A percentile compares a stretch with the other conserved stretches of the same genome.
Evolutionary conservation across 2,797 vertebrate genomes (phyloP).

Genomic region (Rhabdophis nuchalis): DNA sequence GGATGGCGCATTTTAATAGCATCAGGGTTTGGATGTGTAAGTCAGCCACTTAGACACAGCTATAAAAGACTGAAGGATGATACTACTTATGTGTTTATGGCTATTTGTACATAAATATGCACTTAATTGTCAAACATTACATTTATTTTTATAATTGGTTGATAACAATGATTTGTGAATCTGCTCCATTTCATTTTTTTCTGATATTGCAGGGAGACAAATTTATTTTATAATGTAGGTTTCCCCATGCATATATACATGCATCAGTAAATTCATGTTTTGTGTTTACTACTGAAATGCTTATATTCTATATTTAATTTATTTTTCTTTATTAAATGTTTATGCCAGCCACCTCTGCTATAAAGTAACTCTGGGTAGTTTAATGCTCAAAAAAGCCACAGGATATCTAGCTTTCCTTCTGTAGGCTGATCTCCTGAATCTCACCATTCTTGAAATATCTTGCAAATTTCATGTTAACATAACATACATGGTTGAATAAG

Average conservation of each 20-base stretch:
- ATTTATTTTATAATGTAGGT: not conserved
- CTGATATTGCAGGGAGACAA: not conserved
- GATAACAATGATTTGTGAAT: not conserved
- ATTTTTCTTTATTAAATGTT: not conserved
- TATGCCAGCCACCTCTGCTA: not conserved
- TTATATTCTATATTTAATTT: slow-evolving; percentile 2
- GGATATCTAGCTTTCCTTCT: not conserved
- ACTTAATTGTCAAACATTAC: not conserved
- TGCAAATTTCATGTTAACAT: not conserved
- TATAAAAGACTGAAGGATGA: not conserved
- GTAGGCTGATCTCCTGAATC: not conserved
- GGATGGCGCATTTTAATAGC: slow-evolving; percentile 14
- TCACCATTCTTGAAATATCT: not conserved
- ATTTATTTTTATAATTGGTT: slow-evolving; percentile 10
- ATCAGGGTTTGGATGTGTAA: not conserved
- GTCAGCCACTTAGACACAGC: not conserved
- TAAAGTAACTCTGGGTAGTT: not conserved
- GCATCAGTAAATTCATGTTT: not conserved
- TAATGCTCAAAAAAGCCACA: not conserved
- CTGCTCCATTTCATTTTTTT: not conserved
- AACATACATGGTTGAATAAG: not conserved
- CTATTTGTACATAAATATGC: not conserved
- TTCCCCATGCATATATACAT: not conserved
- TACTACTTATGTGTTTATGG: not conserved
- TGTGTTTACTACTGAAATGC: not conserved